Percentiles rank a stretch among this genome's conserved stretches.
Evolutionary conservation across 2,888 invertebrate species (phyloP).

Genomic region (Drosophila vallismaia): DNA sequence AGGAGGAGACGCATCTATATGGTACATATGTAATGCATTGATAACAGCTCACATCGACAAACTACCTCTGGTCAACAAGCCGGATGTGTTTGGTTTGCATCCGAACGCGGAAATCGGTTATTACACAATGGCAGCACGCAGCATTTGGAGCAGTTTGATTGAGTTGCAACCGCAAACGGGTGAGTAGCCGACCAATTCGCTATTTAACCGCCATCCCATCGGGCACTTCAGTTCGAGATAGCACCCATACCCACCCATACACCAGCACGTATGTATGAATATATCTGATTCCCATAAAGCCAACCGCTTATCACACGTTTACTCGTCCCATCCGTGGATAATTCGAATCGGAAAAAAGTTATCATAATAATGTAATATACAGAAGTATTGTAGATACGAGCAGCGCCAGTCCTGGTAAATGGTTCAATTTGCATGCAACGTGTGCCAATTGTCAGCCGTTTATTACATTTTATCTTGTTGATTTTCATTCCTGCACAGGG

Average conservation of each 20-base stretch:
- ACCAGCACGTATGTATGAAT: background rate
- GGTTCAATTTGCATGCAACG: slow-evolving; percentile 74
- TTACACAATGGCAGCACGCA: slow-evolving; percentile 93
- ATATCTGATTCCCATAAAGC: background rate
- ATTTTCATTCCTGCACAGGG: slow-evolving; percentile 62
- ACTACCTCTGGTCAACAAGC: slow-evolving; percentile 92
- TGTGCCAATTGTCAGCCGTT: slow-evolving; percentile 76
- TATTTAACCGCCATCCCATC: slow-evolving; percentile 19
- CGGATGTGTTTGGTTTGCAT: slow-evolving; percentile 96
- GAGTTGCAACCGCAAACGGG: slow-evolving; percentile 96
- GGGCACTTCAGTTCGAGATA: slow-evolving; percentile 34
- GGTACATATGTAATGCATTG: slow-evolving; percentile 59
- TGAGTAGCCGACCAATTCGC: slow-evolving; percentile 82
- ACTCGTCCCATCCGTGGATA: slow-evolving; percentile 15
- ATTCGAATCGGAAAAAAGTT: slow-evolving; percentile 39
- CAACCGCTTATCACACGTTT: slow-evolving; percentile 10
- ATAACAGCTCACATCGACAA: slow-evolving; percentile 90
- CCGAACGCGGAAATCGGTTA: slow-evolving; percentile 98
- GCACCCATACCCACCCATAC: background rate
- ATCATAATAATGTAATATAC: slow-evolving; percentile 42
- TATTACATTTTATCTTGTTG: slow-evolving; percentile 77
- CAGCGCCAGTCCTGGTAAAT: slow-evolving; percentile 45
- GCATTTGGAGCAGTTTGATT: slow-evolving; percentile 93
- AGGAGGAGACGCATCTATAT: slow-evolving; percentile 11
- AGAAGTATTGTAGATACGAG: slow-evolving; percentile 12